phyloP scores from a whole-genome alignment of 1,140 invertebrate species.

The Eurosta solidaginis region DNA sequence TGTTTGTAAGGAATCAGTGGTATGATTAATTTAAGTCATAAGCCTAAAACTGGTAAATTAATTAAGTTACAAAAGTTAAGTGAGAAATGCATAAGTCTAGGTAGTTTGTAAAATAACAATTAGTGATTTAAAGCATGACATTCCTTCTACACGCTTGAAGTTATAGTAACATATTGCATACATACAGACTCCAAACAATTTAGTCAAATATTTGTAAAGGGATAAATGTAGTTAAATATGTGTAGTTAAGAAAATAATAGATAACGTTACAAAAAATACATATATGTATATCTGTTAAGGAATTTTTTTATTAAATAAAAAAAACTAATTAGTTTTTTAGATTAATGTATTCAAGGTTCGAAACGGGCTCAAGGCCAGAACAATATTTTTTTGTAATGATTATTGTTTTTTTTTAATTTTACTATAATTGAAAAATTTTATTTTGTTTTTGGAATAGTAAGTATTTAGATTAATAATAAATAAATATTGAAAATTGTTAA shows the following conservation, averaged over 20 bases:
- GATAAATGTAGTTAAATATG: neutral
- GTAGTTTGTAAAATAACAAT: neutral
- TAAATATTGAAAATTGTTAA: no score
- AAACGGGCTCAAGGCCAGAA: no score
- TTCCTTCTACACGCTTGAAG: neutral
- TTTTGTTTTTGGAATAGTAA: no score
- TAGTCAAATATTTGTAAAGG: neutral
- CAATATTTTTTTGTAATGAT: no score
- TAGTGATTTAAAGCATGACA: neutral
- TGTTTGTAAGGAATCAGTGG: neutral
- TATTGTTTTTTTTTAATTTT: no score
- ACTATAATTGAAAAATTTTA: no score
- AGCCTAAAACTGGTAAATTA: neutral
- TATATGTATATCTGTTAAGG: no score
- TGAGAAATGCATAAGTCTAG: neutral
- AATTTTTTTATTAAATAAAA: no score
- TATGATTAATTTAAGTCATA: conserved; percentile 2
- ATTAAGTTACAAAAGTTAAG: neutral
- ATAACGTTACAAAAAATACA: neutral
- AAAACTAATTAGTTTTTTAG: no score
- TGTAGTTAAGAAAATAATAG: neutral
- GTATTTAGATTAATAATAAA: no score
- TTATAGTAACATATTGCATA: neutral
- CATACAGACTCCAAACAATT: neutral
- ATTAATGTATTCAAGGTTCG: no score